Conservation (phyloP, 2,888 invertebrate species). For the Lepidocyrtinus sp. region DNA sequence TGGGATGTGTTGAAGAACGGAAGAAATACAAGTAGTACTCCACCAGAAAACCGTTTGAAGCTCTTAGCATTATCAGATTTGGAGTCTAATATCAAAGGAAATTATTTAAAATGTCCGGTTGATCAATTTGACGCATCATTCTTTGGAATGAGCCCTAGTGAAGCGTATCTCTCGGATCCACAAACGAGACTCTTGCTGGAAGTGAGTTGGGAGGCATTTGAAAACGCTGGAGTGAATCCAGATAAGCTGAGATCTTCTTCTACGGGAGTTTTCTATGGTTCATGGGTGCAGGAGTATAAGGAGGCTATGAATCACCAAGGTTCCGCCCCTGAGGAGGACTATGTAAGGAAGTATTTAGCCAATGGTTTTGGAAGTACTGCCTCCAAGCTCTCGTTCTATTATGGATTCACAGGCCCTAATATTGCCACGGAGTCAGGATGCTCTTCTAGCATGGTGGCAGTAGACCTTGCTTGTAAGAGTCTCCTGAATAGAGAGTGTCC, state of each 20-base stretch:
- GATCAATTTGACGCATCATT: conserved; percentile 65
- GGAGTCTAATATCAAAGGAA: no score
- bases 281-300: conserved; percentile 45
- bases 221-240: conserved; percentile 50
- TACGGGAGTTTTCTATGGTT: conserved; percentile 50
- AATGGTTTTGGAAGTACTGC: conserved; percentile 36
- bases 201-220: conserved; percentile 60
- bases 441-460: conserved; percentile 49
- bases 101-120: conserved; percentile 60
- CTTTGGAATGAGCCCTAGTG: conserved; percentile 51
- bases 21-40: not conserved
- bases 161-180: conserved; percentile 53
- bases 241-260: conserved; percentile 40
- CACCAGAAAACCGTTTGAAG: conserved; percentile 1
- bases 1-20: conserved; percentile 51
- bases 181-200: conserved; percentile 58
- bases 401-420: conserved; percentile 60
- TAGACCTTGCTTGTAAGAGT: conserved; percentile 39
- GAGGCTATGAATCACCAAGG: conserved; percentile 13
- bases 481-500: conserved; percentile 34
- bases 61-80: no score
- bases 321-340: conserved; percentile 21
- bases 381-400: conserved; percentile 54
- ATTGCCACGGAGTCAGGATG: conserved; percentile 61
- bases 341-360: conserved; percentile 8